Evolutionary conservation across 2,888 invertebrate species (phyloP).

Genomic region (Scaptomyza cyrtandrae): DNA sequence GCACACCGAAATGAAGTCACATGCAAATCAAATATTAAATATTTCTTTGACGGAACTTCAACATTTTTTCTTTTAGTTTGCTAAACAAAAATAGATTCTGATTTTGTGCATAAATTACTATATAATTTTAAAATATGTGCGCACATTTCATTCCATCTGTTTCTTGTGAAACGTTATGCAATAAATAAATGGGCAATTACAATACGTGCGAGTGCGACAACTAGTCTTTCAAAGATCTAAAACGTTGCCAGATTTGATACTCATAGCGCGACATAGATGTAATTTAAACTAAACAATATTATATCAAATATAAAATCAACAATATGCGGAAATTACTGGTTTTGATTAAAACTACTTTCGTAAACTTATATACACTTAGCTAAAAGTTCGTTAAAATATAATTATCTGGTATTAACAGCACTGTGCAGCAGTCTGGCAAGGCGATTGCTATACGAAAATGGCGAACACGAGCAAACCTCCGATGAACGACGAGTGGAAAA

Average conservation of each 20-base stretch:
- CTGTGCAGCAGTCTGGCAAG: constrained; percentile 58
- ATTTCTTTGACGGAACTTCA: too few species aligned
- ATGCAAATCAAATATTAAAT: not conserved
- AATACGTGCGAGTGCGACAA: constrained; percentile 40
- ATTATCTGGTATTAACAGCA: constrained; percentile 13
- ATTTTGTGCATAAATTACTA: not conserved
- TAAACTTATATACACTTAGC: not conserved
- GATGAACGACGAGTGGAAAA: constrained; percentile 81
- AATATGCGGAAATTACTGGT: not conserved
- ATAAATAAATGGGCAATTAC: constrained; percentile 7
- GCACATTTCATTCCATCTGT: constrained; percentile 44
- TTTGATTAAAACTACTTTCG: fast-evolving
- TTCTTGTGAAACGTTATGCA: constrained; percentile 23
- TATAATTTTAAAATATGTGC: constrained; percentile 43
- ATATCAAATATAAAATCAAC: too few species aligned
- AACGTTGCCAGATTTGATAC: constrained; percentile 35
- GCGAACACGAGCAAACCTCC: constrained; percentile 79
- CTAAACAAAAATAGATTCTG: not conserved
- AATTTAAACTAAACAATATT: constrained; percentile 6
- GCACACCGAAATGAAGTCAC: not conserved
- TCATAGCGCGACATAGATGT: constrained; percentile 2
- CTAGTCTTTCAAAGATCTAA: not conserved
- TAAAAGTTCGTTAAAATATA: not conserved
- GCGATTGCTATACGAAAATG: constrained; percentile 69
- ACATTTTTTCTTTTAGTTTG: not conserved